Evolutionary conservation across 2,113 vertebrate genomes (phyloP).

Genomic region (Phylloscopus trochilus): DNA sequence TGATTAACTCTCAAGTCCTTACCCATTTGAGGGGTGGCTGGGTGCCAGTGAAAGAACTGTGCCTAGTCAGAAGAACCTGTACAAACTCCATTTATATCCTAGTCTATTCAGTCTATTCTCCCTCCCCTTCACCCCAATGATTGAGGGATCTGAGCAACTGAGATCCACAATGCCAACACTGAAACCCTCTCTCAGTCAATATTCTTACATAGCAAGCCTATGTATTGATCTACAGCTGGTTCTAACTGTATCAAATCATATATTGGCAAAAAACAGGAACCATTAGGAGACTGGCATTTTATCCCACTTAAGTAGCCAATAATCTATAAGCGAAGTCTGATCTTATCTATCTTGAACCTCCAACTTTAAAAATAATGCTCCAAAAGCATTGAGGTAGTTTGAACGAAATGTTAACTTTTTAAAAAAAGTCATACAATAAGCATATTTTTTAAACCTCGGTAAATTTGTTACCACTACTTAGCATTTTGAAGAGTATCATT

Average conservation of each 20-base stretch:
- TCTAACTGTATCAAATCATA: background rate
- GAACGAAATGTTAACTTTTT: background rate
- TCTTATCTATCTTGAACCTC: background rate
- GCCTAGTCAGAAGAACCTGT: background rate
- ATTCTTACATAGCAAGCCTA: background rate
- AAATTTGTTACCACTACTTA: background rate
- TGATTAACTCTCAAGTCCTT: background rate
- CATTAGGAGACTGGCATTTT: background rate
- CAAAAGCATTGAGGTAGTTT: background rate
- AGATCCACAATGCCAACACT: background rate
- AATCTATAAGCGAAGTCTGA: background rate
- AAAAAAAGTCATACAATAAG: background rate
- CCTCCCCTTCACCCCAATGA: background rate
- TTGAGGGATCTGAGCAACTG: background rate
- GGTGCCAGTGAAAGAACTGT: background rate
- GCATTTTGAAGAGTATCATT: background rate
- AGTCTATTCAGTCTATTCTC: background rate
- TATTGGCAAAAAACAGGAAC: background rate
- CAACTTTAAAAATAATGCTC: background rate
- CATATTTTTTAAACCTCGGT: background rate
- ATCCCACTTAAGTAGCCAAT: background rate
- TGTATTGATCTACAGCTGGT: background rate
- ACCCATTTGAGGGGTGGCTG: background rate
- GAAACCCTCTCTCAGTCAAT: background rate
- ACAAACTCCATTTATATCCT: background rate